Base-by-base conservation (phyloP, 2,797 vertebrate genomes). In the Centropyge bicolor region DNA sequence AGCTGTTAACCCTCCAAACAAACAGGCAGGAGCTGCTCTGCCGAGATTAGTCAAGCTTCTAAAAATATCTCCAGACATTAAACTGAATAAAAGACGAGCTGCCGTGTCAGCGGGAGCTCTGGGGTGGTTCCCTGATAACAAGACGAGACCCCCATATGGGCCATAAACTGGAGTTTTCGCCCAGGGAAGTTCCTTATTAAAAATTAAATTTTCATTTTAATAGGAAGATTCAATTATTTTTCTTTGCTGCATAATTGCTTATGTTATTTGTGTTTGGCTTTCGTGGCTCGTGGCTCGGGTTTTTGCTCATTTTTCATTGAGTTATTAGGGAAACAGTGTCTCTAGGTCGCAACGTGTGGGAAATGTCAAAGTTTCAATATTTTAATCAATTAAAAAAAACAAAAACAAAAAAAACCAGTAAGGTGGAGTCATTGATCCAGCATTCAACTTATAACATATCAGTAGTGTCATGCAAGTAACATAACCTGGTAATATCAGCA, bases 61-160 rank as follows among this genome's bases (percentile, higher is more conserved):
- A 60, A 46, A 72, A 75, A 76, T 36, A 84, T 52, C 74, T 76
- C 17, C 27, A 60, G 36, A 40, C 56, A 72, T 71, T 45, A 51
- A 61, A 65, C 43, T 63, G 22, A 66, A 67, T 43, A 52, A 35
- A 75, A 70, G 64, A 54, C 2, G 61, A 64, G 54, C 2, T 20
- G 10, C 41, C 8, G 14, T 65, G 40, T 73, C 40, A 46, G 76
- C 3, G 22, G 38, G 60, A 14, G 19, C 51, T 60, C 36, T 79
- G 69, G 38, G n/a, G 24, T 55, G 11, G 41, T 6, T 54, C 62
- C 24, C 11, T 64, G 13, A 48, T 31, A 59, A n/a, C 36, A 66
- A 56, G 40, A 20, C 48, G 13, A 13, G 27, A 19, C 24, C 62
- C 65, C 20, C 46, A 48, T 43, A 52, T 19, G 40, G 16, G 57